Evolutionary conservation across 2,113 vertebrate species (phyloP).

Genomic region (Ciconia stormi): DNA sequence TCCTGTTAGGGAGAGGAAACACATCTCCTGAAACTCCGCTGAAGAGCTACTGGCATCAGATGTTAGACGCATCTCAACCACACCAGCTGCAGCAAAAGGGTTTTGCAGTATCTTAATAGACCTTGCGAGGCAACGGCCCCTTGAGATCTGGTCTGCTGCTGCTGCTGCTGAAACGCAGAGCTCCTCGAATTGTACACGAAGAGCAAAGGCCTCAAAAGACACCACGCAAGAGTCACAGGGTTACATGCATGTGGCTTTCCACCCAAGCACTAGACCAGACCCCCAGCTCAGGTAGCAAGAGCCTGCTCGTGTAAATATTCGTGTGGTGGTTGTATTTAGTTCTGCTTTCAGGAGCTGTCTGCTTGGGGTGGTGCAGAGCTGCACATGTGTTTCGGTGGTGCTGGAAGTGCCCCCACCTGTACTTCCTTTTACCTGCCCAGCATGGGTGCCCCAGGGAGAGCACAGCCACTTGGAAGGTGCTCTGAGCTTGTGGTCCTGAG

Average conservation of each 20-base stretch:
- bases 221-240: rapidly evolving
- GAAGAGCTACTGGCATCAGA: background rate
- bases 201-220: background rate
- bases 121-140: background rate
- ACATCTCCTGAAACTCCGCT: background rate
- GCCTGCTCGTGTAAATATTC: background rate
- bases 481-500: background rate
- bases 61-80: background rate
- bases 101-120: background rate
- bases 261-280: background rate
- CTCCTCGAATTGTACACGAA: background rate
- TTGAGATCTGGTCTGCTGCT: background rate
- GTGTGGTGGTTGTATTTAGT: background rate
- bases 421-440: background rate
- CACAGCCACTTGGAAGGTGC: background rate
- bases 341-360: background rate
- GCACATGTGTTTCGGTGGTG: rapidly evolving
- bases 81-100: background rate
- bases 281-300: background rate
- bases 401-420: background rate
- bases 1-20: background rate
- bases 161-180: background rate
- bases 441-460: rapidly evolving
- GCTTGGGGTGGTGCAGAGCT: background rate
- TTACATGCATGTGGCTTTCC: background rate